These are phyloP conservation scores for Sinonovacula constricta DNA, from an alignment of 1,140 invertebrate species.

Conservation along the genomic window DNA sequence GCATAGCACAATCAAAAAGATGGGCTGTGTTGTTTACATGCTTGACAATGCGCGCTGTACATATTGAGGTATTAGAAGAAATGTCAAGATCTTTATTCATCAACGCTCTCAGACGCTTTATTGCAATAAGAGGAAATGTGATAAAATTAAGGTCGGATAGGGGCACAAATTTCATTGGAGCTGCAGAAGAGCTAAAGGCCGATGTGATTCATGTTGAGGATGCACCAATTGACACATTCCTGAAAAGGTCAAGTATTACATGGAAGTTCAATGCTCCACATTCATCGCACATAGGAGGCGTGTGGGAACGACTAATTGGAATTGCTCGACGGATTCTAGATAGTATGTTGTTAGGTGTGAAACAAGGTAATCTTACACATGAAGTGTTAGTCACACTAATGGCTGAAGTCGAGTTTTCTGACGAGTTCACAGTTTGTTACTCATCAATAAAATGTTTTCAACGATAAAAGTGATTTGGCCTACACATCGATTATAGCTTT, in stretches of 20 bases:
- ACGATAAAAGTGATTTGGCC: too few relatives aligned
- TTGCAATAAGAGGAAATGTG: conserved; percentile 31
- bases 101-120: conserved; percentile 53
- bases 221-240: conserved; percentile 8
- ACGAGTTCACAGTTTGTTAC: too few relatives aligned
- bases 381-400: too few relatives aligned
- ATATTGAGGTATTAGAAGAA: conserved; percentile 56
- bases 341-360: conserved; percentile 29
- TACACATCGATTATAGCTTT: too few relatives aligned
- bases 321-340: too few relatives aligned
- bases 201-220: conserved; percentile 43
- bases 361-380: too few relatives aligned
- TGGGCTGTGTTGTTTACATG: conserved; percentile 59
- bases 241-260: conserved; percentile 45
- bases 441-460: too few relatives aligned
- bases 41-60: conserved; percentile 43
- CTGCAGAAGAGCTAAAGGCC: background rate
- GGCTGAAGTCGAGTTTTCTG: conserved; percentile 49
- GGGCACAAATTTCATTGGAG: conserved; percentile 58
- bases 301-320: too few relatives aligned
- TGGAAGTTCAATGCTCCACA: too few relatives aligned
- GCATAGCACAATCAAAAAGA: too few relatives aligned
- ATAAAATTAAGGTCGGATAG: conserved; percentile 42
- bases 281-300: too few relatives aligned
- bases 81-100: conserved; percentile 56